Conservation (phyloP, 2,888 invertebrate species). For the Cheilosia urbana region DNA sequence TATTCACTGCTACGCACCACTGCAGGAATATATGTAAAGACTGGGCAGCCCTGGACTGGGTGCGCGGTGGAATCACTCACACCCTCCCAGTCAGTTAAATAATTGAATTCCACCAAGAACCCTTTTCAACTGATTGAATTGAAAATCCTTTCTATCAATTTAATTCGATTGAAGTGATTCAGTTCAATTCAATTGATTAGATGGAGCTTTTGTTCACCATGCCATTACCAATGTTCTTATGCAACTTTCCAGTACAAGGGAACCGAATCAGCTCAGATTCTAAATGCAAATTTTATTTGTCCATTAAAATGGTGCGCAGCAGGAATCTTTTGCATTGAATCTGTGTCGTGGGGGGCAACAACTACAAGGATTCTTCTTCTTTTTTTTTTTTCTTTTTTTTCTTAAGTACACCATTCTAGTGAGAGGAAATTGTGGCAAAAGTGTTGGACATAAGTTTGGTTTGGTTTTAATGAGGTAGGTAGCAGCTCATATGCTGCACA, state of each 20-base stretch:
- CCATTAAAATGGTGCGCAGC: constrained; percentile 14
- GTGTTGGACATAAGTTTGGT: neutral
- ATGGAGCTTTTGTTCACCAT: neutral
- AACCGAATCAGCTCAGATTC: constrained; percentile 11
- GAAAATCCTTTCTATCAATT: constrained; percentile 33
- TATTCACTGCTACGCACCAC: neutral
- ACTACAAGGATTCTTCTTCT: constrained; percentile 8
- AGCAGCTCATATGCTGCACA: too few species aligned
- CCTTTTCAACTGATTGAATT: constrained; percentile 39
- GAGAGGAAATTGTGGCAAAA: neutral
- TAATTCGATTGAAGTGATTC: constrained; percentile 27
- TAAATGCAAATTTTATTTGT: constrained; percentile 52
- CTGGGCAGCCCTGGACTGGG: neutral
- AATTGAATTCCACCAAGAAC: constrained; percentile 11
- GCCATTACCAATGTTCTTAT: neutral
- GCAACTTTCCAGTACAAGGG: constrained; percentile 6
- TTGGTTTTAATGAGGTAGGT: neutral
- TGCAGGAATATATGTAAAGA: neutral
- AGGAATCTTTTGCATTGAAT: constrained; percentile 16
- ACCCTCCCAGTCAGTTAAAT: neutral
- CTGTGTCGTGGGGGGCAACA: neutral
- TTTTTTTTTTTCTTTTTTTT: neutral
- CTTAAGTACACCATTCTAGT: neutral
- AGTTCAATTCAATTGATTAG: constrained; percentile 38
- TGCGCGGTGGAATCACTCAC: neutral